A percentile compares a stretch with the other conserved stretches of the same genome.
Conservation (phyloP, 2,113 vertebrate genomes). For the Cromileptes altivelis region DNA sequence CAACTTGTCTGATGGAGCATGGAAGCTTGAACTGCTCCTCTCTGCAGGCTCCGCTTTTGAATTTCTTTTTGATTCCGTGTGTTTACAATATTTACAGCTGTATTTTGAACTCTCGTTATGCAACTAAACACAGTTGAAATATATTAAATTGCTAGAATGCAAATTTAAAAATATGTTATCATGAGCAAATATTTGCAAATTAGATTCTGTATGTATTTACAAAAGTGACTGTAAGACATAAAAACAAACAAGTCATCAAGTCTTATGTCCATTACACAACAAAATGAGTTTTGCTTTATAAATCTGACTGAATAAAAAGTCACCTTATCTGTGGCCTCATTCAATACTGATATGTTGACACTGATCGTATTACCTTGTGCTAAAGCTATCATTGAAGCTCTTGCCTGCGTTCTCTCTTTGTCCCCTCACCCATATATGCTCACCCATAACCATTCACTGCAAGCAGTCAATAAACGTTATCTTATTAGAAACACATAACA, state of each 20-base stretch:
- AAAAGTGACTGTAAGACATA: neutral
- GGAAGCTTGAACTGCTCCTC: constrained; percentile 38
- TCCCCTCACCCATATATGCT: constrained; percentile 32
- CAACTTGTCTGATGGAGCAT: constrained; percentile 62
- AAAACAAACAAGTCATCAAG: neutral
- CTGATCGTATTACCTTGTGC: constrained; percentile 71
- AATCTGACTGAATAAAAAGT: constrained; percentile 46
- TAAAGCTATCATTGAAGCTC: constrained; percentile 61
- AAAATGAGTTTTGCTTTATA: constrained; percentile 36
- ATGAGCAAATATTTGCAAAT: neutral
- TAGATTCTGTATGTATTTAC: neutral
- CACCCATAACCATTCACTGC: constrained; percentile 43
- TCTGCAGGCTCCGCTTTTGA: constrained; percentile 3
- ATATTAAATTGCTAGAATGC: neutral
- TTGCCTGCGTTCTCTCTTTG: constrained; percentile 6
- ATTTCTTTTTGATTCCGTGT: neutral
- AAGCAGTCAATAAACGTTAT: constrained; percentile 30
- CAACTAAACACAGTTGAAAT: neutral
- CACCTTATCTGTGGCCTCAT: neutral
- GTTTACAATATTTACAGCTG: neutral
- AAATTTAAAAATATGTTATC: neutral
- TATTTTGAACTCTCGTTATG: neutral
- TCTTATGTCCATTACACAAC: neutral
- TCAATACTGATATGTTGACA: constrained; percentile 69
- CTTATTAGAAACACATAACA: constrained; percentile 17